A percentile compares a stretch with the other conserved stretches of the same genome.
phyloP scores from a whole-genome alignment of 2,888 invertebrate genomes.

The Allygus modestus region DNA sequence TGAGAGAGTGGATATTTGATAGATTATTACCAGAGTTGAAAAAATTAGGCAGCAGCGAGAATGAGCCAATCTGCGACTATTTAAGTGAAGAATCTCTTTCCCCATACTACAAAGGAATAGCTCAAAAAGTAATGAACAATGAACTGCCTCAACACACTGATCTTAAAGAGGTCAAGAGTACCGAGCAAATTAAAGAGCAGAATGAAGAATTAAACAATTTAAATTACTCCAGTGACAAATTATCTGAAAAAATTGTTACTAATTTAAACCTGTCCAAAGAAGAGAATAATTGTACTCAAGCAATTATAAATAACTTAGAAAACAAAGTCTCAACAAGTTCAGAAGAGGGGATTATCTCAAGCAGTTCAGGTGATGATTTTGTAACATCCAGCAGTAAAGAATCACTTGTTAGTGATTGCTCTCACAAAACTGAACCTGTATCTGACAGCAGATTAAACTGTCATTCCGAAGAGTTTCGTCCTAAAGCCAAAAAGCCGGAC shows the following conservation, averaged over 20 bases:
- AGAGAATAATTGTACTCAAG: neutral
- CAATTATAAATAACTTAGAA: neutral
- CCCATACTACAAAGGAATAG: constrained; percentile 33
- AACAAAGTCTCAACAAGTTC: neutral
- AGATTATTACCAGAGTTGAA: constrained; percentile 55
- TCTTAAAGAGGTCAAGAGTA: neutral
- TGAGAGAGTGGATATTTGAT: constrained; percentile 39
- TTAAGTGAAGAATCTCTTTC: constrained; percentile 46
- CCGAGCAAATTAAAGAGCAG: neutral
- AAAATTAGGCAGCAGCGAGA: neutral
- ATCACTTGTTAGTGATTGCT: neutral
- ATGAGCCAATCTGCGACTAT: constrained; percentile 39
- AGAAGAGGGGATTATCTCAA: neutral
- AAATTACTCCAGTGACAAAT: neutral
- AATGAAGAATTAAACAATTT: constrained; percentile 32
- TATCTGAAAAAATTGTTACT: neutral
- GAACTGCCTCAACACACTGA: neutral
- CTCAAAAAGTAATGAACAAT: neutral
- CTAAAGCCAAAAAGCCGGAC: neutral
- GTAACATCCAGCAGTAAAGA: neutral
- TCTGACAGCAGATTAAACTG: constrained; percentile 20
- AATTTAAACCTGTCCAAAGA: neutral
- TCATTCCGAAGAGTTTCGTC: neutral
- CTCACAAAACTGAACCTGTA: neutral
- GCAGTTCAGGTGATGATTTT: neutral